Evolutionary conservation across 2,888 invertebrate species (phyloP).

Genomic region (Steinernema hermaphroditum): DNA sequence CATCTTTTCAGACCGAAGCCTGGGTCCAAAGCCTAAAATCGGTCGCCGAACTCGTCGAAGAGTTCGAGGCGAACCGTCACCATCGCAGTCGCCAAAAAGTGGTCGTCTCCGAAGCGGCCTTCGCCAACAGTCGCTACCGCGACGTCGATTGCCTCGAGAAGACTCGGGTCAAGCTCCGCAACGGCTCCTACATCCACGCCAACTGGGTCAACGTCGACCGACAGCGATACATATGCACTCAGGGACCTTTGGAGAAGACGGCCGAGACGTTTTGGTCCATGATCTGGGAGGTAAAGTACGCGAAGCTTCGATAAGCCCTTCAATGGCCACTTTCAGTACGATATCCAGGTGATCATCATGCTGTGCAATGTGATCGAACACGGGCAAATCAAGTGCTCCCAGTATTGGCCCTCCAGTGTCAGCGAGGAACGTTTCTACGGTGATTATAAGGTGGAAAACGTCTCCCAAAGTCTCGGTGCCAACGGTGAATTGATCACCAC

Average conservation of each 20-base stretch:
- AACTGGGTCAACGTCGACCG: slow-evolving; percentile 31
- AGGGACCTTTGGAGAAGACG: slow-evolving; percentile 26
- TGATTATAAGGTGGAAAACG: neutral
- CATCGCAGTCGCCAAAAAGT: neutral
- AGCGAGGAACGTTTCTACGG: neutral
- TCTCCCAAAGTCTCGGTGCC: neutral
- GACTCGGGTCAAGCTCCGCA: slow-evolving; percentile 31
- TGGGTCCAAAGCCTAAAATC: slow-evolving; percentile 25
- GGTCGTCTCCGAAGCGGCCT: slow-evolving; percentile 15
- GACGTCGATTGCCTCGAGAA: slow-evolving; percentile 32
- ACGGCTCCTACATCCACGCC: slow-evolving; percentile 33
- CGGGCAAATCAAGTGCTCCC: slow-evolving; percentile 15
- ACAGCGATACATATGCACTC: slow-evolving; percentile 32
- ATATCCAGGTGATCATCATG: slow-evolving; percentile 22
- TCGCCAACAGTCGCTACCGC: slow-evolving; percentile 31
- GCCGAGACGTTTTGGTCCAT: slow-evolving; percentile 21
- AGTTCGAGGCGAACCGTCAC: slow-evolving; percentile 9
- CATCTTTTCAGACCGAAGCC: slow-evolving; percentile 9
- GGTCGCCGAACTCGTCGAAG: neutral
- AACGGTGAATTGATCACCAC: neutral
- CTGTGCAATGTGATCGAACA: slow-evolving; percentile 14
- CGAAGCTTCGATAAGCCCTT: neutral
- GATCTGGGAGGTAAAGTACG: slow-evolving; percentile 3
- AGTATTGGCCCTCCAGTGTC: slow-evolving; percentile 3
- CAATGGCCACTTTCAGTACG: neutral